These are phyloP conservation scores for Oreohelix idahoensis DNA, from an alignment of 1,140 invertebrate genomes.

Conservation along the genomic window DNA sequence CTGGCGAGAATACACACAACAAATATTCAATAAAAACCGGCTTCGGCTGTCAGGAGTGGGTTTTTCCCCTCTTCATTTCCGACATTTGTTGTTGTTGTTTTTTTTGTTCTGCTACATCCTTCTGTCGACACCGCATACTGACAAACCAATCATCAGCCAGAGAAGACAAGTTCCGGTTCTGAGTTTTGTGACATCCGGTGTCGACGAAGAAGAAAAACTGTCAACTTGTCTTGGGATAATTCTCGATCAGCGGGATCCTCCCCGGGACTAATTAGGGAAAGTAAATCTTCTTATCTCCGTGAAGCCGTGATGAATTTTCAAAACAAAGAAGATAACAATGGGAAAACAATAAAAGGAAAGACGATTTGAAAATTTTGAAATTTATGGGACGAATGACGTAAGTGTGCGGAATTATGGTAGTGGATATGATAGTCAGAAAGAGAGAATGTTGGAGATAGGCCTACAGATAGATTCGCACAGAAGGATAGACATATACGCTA, in stretches of 20 bases:
- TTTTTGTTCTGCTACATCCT: no score
- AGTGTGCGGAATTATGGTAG: no score
- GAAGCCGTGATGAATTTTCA: background rate
- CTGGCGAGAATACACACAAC: no score
- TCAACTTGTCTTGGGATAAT: background rate
- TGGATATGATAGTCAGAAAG: no score
- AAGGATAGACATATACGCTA: no score
- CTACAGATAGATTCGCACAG: no score
- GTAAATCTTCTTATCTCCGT: background rate
- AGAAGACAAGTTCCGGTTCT: background rate
- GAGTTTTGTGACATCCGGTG: background rate
- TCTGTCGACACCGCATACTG: background rate
- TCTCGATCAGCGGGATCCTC: slow-evolving; percentile 10
- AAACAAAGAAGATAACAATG: background rate
- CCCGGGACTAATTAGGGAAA: background rate
- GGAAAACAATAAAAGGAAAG: background rate
- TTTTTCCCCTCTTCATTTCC: no score
- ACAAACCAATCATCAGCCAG: background rate
- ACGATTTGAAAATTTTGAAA: background rate
- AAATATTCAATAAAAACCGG: no score
- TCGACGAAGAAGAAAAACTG: background rate
- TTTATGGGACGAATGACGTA: no score
- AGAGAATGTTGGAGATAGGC: no score
- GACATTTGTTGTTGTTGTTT: no score
- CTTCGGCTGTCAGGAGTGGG: no score